Base-by-base conservation (phyloP, 2,888 invertebrate genomes). In the Pomacea canaliculata region DNA sequence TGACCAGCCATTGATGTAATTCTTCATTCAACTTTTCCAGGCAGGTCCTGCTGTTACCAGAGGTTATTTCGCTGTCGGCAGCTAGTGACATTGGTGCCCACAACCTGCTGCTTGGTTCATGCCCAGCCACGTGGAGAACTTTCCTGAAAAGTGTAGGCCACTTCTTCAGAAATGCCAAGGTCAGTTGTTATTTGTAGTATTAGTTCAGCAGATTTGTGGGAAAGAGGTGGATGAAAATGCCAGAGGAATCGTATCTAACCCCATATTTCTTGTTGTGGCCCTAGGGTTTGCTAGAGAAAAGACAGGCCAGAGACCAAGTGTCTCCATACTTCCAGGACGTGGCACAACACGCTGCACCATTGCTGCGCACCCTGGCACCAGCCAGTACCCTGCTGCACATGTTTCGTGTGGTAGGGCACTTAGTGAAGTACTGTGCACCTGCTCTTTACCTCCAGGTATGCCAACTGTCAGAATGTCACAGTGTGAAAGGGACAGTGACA, bases 361-460 rank as follows among this genome's bases (percentile, higher is more conserved):
- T 84, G 13, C 48, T 86, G 70, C 82, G 82, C 63, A 70, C 71
- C 13, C 69, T 80, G 46, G 76, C 77, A 12, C 83, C 86, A 19
- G 65, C 72, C 12, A 85, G 86, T 13, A 74, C 79, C 16, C 65
- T 86, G 27, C 78, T 77, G 12, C 82, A 80, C 56, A 77, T 85
- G 63, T 89, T 85, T 78, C 79, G 73, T 59, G 79, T 85, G 37
- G 76, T 83, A 0, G 89, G 89, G 0, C 81, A 83, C 27, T 77
- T 89, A 27, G 79, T 87, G 65, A 87, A 87, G 70, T 81, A 85
- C 79, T 89, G 89, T 80, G 83, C 85, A 37, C 83, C 83, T 13
- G 72, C 88, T 18, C 76, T 88, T 49, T 89, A 86, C 82, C 78
- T 87, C 10, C 83, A 85, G 85, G 87, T 88, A 78, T 27, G 80